Evolutionary conservation across 2,888 invertebrate species (phyloP), one percentile per base, ranked within the genome.

Genomic region (Seira ritae): DNA sequence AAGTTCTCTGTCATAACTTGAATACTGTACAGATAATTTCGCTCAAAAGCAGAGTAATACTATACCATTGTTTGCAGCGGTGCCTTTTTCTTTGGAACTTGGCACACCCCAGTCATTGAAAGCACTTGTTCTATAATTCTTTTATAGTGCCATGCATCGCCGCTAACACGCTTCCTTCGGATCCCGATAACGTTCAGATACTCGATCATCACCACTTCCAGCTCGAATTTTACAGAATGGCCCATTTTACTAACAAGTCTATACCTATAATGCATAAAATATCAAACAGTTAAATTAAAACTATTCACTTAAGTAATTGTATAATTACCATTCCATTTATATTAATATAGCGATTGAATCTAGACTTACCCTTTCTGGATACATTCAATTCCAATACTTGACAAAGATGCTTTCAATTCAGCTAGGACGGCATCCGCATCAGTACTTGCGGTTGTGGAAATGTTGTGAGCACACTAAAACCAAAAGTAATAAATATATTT

Each of bases 61-160:
- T 84, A 88, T 6, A 88, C 88, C 84, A 85, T 87, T 20, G 88
- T 88, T 67, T 87, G 87, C 60, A 88, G 72, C 10, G 86, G 86
- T 15, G 66, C 17, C 17, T 86, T 85, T 62, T 74, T 81, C 20
- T 83, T 83, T 6, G 86, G 83, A 17, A 77, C 37, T 20, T 84
- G 81, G 60, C 84, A 85, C 1, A 85, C 82, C n/a, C 91, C 91
- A 66, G 93, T 92, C 77, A 93, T 90, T 4, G 93, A 92, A 24
- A 94, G 90, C 24, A 95, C 93, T 90, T 95, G 94, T 90, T 95
- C 95, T 90, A 95, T 95, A 42, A 95, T 93, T 87, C 93, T 93
- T 90, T 96, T 96, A 91, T 96, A 96, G 86, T 94, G 93, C 95
- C 96, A 96, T 0, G 94, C 93, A 90, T 96, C 95, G 0, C 96